Evolutionary conservation across 2,797 vertebrate genomes (phyloP).

Genomic region (Channallabes apus): DNA sequence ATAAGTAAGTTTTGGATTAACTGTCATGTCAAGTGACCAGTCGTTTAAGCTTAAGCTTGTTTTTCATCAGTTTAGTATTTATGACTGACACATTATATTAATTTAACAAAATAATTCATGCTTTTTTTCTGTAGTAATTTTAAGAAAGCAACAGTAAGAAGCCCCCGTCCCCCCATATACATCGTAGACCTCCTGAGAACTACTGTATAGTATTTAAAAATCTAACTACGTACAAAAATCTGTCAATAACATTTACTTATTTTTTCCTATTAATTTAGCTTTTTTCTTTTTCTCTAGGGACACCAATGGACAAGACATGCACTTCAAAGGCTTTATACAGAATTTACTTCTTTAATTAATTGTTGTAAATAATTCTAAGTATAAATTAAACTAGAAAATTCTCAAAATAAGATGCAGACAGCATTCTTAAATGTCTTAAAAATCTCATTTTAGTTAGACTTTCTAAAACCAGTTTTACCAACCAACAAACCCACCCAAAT

Average conservation of each 20-base stretch:
- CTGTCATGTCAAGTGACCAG: neutral
- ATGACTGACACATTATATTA: neutral
- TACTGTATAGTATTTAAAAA: neutral
- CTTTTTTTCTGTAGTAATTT: neutral
- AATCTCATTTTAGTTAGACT: neutral
- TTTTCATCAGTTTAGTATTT: too few species aligned
- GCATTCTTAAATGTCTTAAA: neutral
- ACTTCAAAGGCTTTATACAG: neutral
- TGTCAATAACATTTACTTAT: neutral
- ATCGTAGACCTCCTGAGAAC: neutral
- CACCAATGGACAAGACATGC: neutral
- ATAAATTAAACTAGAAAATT: neutral
- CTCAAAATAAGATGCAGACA: neutral
- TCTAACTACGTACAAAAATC: neutral
- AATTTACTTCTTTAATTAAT: neutral
- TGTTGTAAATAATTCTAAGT: neutral
- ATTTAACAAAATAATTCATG: neutral
- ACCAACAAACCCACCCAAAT: neutral
- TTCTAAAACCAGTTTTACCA: neutral
- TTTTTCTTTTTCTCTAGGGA: neutral
- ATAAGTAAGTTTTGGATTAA: neutral
- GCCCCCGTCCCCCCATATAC: neutral
- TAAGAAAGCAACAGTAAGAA: neutral
- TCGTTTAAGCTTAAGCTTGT: neutral
- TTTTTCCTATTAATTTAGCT: neutral